These are phyloP conservation scores for Latheticus oryzae DNA, from an alignment of 2,888 invertebrate species.

Conservation along the genomic window DNA sequence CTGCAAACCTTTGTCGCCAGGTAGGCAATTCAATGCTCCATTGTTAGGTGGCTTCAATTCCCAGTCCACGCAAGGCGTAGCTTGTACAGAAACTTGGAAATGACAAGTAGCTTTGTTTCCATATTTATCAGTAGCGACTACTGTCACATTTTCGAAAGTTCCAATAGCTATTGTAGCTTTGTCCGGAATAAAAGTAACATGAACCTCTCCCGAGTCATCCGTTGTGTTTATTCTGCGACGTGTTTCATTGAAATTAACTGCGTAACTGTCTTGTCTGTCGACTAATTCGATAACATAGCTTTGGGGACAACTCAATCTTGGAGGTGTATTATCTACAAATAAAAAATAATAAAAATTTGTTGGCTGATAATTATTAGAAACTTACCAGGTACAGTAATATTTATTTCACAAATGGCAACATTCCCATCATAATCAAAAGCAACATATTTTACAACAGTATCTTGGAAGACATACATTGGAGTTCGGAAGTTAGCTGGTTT, in stretches of 20 bases:
- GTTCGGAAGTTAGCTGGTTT: conserved; percentile 92
- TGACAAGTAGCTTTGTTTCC: conserved; percentile 91
- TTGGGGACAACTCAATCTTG: conserved; percentile 89
- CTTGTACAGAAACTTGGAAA: conserved; percentile 94
- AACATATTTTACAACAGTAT: conserved; percentile 93
- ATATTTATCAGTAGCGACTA: conserved; percentile 86
- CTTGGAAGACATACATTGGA: conserved; percentile 88
- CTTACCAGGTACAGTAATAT: conserved; percentile 86
- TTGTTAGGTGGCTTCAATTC: conserved; percentile 90
- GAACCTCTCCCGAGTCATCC: conserved; percentile 90
- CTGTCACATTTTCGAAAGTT: conserved; percentile 92
- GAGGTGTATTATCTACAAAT: conserved; percentile 84
- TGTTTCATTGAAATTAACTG: conserved; percentile 92
- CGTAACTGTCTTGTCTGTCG: conserved; percentile 89
- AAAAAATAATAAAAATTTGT: conserved; percentile 6
- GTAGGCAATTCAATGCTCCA: conserved; percentile 87
- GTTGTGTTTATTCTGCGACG: conserved; percentile 85
- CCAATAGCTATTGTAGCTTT: conserved; percentile 87
- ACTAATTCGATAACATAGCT: conserved; percentile 93
- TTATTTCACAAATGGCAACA: conserved; percentile 96
- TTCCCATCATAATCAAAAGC: conserved; percentile 98
- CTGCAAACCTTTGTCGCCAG: conserved; percentile 84
- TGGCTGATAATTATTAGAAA: background rate
- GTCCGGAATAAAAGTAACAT: conserved; percentile 84
- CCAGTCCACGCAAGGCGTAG: conserved; percentile 95